phyloP scores from a whole-genome alignment of 2,113 vertebrate species.

The Theristicus caerulescens region DNA sequence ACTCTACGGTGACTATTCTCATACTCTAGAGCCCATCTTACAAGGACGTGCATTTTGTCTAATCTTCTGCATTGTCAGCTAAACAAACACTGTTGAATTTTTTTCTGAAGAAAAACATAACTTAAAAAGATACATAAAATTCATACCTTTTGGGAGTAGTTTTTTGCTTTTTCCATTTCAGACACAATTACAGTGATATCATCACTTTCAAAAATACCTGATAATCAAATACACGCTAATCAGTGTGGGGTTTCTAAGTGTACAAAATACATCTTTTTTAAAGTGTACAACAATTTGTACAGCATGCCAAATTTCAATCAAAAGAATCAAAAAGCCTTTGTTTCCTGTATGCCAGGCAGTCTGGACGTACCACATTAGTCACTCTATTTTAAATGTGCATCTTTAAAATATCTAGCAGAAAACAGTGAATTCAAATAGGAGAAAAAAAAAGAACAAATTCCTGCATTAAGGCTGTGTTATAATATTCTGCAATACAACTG shows the following conservation, averaged over 20 bases:
- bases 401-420: not conserved
- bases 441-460: not conserved
- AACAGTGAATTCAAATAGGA: not conserved
- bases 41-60: not conserved
- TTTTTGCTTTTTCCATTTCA: slow-evolving; percentile 79
- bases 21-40: not conserved
- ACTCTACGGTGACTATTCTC: not conserved
- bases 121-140: not conserved
- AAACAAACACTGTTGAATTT: not conserved
- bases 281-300: not conserved
- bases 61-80: not conserved
- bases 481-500: not conserved
- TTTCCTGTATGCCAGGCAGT: not conserved
- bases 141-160: slow-evolving; percentile 80
- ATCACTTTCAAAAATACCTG: slow-evolving; percentile 82
- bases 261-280: not conserved
- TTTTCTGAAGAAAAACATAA: not conserved
- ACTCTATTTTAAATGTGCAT: not conserved
- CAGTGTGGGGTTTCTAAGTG: not conserved
- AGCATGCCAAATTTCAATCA: not conserved
- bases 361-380: not conserved
- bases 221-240: not conserved
- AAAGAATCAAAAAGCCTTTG: not conserved
- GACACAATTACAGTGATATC: slow-evolving; percentile 72
- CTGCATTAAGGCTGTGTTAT: not conserved